Conservation (phyloP, 1,140 invertebrate species). For the Dendrolimus punctatus region DNA sequence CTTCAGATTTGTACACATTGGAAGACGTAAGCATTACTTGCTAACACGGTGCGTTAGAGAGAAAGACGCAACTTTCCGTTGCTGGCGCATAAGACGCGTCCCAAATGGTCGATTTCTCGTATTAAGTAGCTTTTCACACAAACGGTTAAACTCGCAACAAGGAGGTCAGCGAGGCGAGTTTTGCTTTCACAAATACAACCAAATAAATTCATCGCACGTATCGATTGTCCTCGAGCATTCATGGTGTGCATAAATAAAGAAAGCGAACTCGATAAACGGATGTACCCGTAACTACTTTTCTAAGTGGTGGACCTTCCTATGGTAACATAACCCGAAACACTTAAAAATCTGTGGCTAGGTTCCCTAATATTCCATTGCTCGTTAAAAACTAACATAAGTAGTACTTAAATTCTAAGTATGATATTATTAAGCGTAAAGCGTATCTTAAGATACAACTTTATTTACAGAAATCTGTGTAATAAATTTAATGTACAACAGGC, state of each 20-base stretch:
- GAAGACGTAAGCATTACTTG: constrained; percentile 1
- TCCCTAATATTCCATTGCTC: too few species aligned
- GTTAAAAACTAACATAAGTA: too few species aligned
- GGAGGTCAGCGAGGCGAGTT: constrained; percentile 63
- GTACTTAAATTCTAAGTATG: too few species aligned
- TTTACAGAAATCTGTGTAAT: too few species aligned
- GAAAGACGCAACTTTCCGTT: constrained; percentile 33
- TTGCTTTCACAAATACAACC: constrained; percentile 71
- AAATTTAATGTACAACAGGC: too few species aligned
- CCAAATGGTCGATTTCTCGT: constrained; percentile 64
- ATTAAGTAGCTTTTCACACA: constrained; percentile 62
- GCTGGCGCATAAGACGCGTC: constrained; percentile 43
- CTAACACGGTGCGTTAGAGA: background rate
- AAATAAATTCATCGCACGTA: constrained; percentile 72
- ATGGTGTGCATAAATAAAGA: constrained; percentile 62
- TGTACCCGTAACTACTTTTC: constrained; percentile 28
- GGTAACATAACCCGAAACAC: too few species aligned
- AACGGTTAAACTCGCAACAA: constrained; percentile 58
- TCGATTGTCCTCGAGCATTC: constrained; percentile 62
- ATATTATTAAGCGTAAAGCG: too few species aligned
- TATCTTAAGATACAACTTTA: too few species aligned
- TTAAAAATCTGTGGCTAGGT: too few species aligned
- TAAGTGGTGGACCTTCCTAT: constrained; percentile 8
- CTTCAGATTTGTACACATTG: background rate
- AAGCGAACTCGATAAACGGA: constrained; percentile 56